phyloP scores from a whole-genome alignment of 2,888 invertebrate species.

The Teinopalpus imperialis region DNA sequence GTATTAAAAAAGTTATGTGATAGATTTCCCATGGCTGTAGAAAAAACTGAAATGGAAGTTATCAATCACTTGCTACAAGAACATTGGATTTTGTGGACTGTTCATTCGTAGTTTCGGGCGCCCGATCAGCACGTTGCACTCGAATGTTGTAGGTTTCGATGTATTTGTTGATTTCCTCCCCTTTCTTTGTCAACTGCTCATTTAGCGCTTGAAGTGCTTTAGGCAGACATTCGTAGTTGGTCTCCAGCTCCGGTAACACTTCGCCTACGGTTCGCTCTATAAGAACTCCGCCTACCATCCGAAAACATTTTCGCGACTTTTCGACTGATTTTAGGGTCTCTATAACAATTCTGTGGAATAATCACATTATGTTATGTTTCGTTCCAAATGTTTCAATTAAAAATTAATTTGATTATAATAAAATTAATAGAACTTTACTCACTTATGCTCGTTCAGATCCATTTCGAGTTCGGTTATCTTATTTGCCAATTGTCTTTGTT shows the following conservation, averaged over 20 bases:
- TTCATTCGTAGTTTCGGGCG: slow-evolving; percentile 41
- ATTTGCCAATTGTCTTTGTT: slow-evolving; percentile 92
- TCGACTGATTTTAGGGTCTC: slow-evolving; percentile 95
- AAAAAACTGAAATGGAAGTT: too few relatives aligned
- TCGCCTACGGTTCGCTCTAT: slow-evolving; percentile 96
- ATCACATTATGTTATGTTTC: neutral
- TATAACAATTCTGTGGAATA: slow-evolving; percentile 90
- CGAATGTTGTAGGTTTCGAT: slow-evolving; percentile 94
- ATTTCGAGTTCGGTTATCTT: slow-evolving; percentile 96
- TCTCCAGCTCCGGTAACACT: slow-evolving; percentile 91
- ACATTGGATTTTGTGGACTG: slow-evolving; percentile 74
- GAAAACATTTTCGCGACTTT: slow-evolving; percentile 92
- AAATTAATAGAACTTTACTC: slow-evolving; percentile 47
- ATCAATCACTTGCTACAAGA: slow-evolving; percentile 74
- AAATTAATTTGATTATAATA: neutral
- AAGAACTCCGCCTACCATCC: slow-evolving; percentile 96
- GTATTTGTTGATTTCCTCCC: slow-evolving; percentile 94
- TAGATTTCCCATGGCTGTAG: too few relatives aligned
- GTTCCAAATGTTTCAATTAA: too few relatives aligned
- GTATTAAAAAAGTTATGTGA: too few relatives aligned
- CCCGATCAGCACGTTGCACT: slow-evolving; percentile 79
- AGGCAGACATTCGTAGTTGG: slow-evolving; percentile 90
- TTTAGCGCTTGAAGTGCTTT: slow-evolving; percentile 90
- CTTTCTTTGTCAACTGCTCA: slow-evolving; percentile 92
- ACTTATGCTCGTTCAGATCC: slow-evolving; percentile 98